Evolutionary conservation across 2,797 vertebrate genomes (phyloP).

Genomic region (Monodelphis domestica): DNA sequence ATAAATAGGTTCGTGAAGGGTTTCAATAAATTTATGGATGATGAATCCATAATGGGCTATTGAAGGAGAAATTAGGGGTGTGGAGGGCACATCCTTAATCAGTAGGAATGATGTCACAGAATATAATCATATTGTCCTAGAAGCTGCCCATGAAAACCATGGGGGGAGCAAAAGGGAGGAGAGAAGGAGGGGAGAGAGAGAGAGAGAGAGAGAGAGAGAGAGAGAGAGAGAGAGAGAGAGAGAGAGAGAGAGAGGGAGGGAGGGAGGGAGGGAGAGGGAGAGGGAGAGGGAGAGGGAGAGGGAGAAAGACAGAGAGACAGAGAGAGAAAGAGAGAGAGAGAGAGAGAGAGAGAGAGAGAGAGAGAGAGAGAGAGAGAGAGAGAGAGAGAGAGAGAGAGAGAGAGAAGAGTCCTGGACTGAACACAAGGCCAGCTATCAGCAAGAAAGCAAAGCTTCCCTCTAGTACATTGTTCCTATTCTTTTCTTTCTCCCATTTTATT

Average conservation of each 20-base stretch:
- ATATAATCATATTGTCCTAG: neutral
- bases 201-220: no score
- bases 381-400: neutral
- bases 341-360: no score
- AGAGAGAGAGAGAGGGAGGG: no score
- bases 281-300: neutral
- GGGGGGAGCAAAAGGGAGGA: neutral
- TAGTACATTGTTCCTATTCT: neutral
- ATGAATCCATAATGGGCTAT: neutral
- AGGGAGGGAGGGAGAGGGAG: neutral
- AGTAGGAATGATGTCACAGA: neutral
- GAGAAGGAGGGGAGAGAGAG: neutral
- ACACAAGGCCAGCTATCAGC: neutral
- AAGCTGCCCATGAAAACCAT: neutral
- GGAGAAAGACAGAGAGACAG: neutral
- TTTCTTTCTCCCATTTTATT: neutral
- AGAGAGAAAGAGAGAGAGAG: neutral
- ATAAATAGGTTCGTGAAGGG: neutral
- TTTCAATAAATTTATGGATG: constrained; percentile 4
- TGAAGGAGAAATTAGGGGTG: neutral
- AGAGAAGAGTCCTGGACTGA: neutral
- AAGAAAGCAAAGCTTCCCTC: neutral
- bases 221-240: no score
- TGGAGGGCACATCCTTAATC: neutral
- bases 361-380: no score